Evolutionary conservation across 2,888 invertebrate species (phyloP).

Genomic region (Margaritifera margaritifera): DNA sequence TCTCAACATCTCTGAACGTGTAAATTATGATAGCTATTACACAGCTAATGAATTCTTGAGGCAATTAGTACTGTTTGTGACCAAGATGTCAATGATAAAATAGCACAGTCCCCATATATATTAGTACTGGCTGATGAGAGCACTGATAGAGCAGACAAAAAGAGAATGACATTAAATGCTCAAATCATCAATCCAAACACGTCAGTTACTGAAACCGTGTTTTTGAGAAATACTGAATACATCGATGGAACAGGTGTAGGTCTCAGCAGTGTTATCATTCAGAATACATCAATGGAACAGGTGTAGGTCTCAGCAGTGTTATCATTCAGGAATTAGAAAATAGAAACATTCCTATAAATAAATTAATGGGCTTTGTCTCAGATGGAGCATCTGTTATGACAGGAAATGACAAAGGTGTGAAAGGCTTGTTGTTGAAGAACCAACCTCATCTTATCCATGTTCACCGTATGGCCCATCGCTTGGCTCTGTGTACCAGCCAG

Average conservation of each 20-base stretch:
- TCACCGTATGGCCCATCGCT: slow-evolving; percentile 29
- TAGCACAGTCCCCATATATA: slow-evolving; percentile 10
- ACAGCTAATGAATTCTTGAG: too few species aligned
- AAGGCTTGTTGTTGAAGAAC: slow-evolving; percentile 9
- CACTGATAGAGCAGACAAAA: too few species aligned
- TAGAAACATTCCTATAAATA: slow-evolving; percentile 8
- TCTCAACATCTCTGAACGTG: slow-evolving; percentile 1
- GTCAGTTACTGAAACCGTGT: too few species aligned
- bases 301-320: too few species aligned
- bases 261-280: too few species aligned
- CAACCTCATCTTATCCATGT: slow-evolving; percentile 25
- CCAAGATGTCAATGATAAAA: slow-evolving; percentile 8
- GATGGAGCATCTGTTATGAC: slow-evolving; percentile 30
- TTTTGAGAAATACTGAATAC: too few species aligned
- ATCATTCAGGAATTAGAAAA: slow-evolving; percentile 10
- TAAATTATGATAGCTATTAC: slow-evolving; percentile 12
- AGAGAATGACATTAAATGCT: too few species aligned
- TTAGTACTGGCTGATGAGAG: slow-evolving; percentile 15
- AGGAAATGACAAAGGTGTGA: slow-evolving; percentile 20
- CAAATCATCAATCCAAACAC: too few species aligned
- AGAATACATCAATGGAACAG: too few species aligned
- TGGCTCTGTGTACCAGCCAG: slow-evolving; percentile 26
- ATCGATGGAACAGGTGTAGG: too few species aligned
- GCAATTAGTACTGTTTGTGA: too few species aligned
- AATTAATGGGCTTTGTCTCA: slow-evolving; percentile 21